Percentiles rank a stretch among this genome's conserved stretches.
Conservation (phyloP, 2,113 vertebrate genomes). For the Cichladusa arquata region DNA sequence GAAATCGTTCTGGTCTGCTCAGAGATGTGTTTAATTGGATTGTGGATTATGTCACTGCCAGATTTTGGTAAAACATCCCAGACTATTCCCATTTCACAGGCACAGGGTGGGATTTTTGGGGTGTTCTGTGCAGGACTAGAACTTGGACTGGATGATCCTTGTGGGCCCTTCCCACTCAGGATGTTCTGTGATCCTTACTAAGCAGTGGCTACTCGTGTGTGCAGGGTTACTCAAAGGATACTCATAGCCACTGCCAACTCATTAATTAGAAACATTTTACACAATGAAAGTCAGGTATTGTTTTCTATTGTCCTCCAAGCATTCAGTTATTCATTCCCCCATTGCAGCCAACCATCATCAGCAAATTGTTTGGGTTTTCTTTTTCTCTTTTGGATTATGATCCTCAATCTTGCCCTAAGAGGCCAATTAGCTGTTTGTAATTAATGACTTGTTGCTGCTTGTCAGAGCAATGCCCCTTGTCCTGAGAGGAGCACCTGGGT, state of each 20-base stretch:
- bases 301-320: not conserved
- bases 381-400: not conserved
- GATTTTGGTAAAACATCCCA: not conserved
- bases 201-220: rapidly evolving
- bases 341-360: not conserved
- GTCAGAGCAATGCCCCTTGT: not conserved
- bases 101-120: not conserved
- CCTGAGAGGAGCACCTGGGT: not conserved
- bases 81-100: not conserved
- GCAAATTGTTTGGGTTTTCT: not conserved
- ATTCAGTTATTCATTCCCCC: not conserved
- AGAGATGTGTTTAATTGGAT: not conserved
- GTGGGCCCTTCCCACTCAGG: not conserved
- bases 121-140: not conserved
- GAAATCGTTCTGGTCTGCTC: too few species aligned
- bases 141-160: not conserved
- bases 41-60: too few species aligned
- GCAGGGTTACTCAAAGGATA: not conserved
- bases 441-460: not conserved
- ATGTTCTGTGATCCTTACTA: not conserved
- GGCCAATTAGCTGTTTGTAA: not conserved
- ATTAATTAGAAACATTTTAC: not conserved
- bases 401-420: not conserved
- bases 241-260: not conserved
- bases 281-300: not conserved